phyloP scores from a whole-genome alignment of 2,888 invertebrate species.

The Heliothis peltigera region DNA sequence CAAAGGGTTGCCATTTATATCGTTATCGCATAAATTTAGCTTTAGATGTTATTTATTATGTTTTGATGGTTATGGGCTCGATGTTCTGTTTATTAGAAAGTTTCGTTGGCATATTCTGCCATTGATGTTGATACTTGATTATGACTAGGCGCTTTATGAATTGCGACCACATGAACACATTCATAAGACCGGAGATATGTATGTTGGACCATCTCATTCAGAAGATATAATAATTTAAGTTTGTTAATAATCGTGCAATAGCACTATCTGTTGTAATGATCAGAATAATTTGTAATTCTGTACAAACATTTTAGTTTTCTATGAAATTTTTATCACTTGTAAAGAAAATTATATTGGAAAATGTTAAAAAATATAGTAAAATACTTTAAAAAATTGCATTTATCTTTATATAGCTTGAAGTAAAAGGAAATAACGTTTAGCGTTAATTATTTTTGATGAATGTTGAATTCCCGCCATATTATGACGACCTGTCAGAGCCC shows the following conservation, averaged over 20 bases:
- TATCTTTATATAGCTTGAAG: conserved; percentile 25
- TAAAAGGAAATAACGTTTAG: conserved; percentile 1
- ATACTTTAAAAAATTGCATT: conserved; percentile 39
- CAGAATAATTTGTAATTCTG: conserved; percentile 23
- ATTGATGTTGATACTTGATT: not conserved
- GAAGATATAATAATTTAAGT: not conserved
- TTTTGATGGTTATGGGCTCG: conserved; percentile 35
- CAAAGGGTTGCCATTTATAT: conserved; percentile 56
- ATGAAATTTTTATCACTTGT: conserved; percentile 22
- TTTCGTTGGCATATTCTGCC: conserved; percentile 18
- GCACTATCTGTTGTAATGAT: not conserved
- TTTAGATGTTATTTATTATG: conserved; percentile 51
- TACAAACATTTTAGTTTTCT: conserved; percentile 31
- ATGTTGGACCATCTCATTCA: conserved; percentile 2
- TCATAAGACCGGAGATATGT: not conserved
- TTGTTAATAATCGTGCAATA: conserved; percentile 3
- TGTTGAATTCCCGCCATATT: not conserved
- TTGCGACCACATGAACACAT: not conserved
- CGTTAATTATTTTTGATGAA: not conserved
- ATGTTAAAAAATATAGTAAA: conserved; percentile 32
- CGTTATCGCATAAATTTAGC: conserved; percentile 51
- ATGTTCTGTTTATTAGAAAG: conserved; percentile 30
- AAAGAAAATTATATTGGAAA: conserved; percentile 21
- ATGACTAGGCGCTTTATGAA: not conserved
- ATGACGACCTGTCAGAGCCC: conserved; percentile 15